Percentiles rank a stretch among this genome's conserved stretches.
These are phyloP conservation scores for Drosophila prosaltans DNA, from an alignment of 1,140 invertebrate genomes.

Conservation along the genomic window DNA sequence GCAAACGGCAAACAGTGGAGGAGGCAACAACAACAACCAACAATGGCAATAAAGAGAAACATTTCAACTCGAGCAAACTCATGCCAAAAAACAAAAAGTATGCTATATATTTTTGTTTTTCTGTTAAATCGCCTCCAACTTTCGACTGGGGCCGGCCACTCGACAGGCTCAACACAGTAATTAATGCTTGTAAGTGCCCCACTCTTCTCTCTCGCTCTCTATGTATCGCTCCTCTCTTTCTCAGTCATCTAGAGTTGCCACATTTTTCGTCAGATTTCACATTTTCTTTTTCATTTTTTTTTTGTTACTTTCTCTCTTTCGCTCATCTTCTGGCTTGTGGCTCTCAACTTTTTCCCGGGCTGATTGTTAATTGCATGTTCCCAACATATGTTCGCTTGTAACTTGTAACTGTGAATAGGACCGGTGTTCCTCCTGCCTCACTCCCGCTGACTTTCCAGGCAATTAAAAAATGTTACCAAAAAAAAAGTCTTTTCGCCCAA, in stretches of 20 bases:
- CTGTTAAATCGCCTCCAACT: constrained; percentile 42
- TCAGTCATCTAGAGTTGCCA: constrained; percentile 48
- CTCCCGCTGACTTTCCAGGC: constrained; percentile 11
- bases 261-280: constrained; percentile 19
- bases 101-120: constrained; percentile 55
- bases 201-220: constrained; percentile 19
- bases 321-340: constrained; percentile 22
- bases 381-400: constrained; percentile 63
- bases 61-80: constrained; percentile 54
- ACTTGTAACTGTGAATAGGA: constrained; percentile 23
- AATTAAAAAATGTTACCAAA: constrained; percentile 65
- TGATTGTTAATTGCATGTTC: constrained; percentile 71
- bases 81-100: constrained; percentile 61
- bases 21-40: constrained; percentile 20
- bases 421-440: constrained; percentile 1
- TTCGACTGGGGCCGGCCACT: constrained; percentile 58
- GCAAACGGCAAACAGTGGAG: constrained; percentile 2
- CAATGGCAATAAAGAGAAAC: constrained; percentile 53
- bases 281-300: constrained; percentile 8
- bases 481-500: constrained; percentile 19
- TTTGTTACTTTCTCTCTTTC: constrained; percentile 4
- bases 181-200: constrained; percentile 72
- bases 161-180: constrained; percentile 52
- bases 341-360: constrained; percentile 35
- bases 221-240: constrained; percentile 2